Evolutionary conservation across 2,797 vertebrate genomes (phyloP).

Genomic region (Eurystomus glaucurus): DNA sequence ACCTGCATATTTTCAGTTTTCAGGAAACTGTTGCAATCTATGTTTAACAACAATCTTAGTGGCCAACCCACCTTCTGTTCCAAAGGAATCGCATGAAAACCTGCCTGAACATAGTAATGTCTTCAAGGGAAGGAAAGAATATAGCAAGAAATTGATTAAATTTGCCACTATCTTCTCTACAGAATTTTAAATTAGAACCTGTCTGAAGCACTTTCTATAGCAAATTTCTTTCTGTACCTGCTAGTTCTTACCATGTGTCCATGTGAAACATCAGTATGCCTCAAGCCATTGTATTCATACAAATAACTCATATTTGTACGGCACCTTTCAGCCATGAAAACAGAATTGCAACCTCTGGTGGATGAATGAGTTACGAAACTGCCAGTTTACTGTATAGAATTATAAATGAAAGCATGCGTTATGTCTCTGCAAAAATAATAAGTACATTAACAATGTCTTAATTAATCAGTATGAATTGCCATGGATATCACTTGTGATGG

Average conservation of each 20-base stretch:
- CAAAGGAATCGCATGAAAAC: neutral
- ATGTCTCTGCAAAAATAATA: neutral
- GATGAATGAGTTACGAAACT: conserved; percentile 67
- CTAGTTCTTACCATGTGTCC: neutral
- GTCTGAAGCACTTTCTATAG: neutral
- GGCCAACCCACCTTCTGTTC: neutral
- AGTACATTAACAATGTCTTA: neutral
- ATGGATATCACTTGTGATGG: neutral
- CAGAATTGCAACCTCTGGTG: conserved; percentile 71
- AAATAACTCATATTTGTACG: conserved; percentile 31
- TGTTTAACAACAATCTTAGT: neutral
- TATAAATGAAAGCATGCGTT: neutral
- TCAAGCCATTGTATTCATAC: neutral
- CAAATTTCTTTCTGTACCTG: conserved; percentile 3
- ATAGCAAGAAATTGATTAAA: neutral
- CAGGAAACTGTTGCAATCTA: neutral
- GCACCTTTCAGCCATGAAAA: conserved; percentile 49
- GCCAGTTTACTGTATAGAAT: neutral
- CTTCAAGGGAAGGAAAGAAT: conserved; percentile 21
- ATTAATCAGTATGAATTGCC: neutral
- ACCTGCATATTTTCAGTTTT: neutral
- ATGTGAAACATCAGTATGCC: neutral
- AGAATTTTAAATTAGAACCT: conserved; percentile 43
- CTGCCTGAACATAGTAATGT: neutral
- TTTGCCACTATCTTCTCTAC: conserved; percentile 20